Evolutionary conservation across 2,797 vertebrate genomes (phyloP), one percentile per base, ranked within the genome.

Genomic region (Brotula barbata): DNA sequence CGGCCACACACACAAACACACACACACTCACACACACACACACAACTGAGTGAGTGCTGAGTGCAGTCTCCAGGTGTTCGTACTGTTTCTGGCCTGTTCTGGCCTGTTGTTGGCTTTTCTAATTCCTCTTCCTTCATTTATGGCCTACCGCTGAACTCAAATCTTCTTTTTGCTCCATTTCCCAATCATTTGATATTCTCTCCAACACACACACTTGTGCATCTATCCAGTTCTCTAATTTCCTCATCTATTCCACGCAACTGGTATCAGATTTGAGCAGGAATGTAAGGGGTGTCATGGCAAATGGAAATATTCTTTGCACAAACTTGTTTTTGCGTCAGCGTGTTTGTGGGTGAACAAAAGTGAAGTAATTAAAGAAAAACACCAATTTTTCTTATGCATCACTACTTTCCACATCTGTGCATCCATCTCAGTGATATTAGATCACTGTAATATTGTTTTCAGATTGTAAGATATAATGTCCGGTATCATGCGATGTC

Each of bases 371-470:
- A 22, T 15, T 39, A 57, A 45, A 43, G 15, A 54, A 22, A 2
- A 0, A 22, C 6, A 55, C 22, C n/a, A 43, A 53, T n/a, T 11
- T 47, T 7, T 55, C 22, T 36, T 12, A 31, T 33, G 25, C 28
- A 52, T 71, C 1, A 31, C 11, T 15, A 49, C 42, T 39, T 36
- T 21, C 39, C 40, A 31, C 68, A 69, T 67, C 68, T 50, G 57
- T 31, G 13, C 20, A 40, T 12, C 20, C 58, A 28, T 31, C 28
- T 52, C 20, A 23, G 19, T 37, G 17, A 61, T 56, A 61, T 49
- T 22, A 46, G 39, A 58, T 33, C 58, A 61, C n/a, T 60, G 51
- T 22, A 65, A 60, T 64, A 66, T 49, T 63, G 58, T 39, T 58
- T n/a, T 73, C 51, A 49, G 16, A 7, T 20, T 3, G 0, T 62